Evolutionary conservation across 2,113 vertebrate genomes (phyloP), one percentile per base, ranked within the genome.

Genomic region (Monarcha castaneiventris): DNA sequence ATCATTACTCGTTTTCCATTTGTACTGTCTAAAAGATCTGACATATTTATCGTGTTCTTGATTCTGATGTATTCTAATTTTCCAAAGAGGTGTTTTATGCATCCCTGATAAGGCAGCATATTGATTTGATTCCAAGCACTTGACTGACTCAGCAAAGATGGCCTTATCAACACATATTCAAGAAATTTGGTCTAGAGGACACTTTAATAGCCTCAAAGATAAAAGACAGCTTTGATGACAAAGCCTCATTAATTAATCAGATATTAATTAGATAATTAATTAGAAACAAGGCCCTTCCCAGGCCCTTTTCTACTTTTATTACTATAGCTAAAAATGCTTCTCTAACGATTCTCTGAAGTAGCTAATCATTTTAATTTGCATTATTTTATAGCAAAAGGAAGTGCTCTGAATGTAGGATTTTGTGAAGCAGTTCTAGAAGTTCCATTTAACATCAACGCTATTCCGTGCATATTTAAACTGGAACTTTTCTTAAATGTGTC

Each of bases 181-280:
- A 93, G 73, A 94, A 95, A 91, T 87, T 84, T 63, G 12, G 64
- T 92, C 89, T 81, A 86, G 64, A 84, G 80, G 64, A 88, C 87
- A 87, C 25, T 90, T 91, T 94, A 94, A 92, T 56, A 91, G 56
- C 41, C 52, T 82, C 64, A 87, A 44, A 94, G 84, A 96, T 90
- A 96, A 89, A 96, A 96, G 77, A 41, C 56, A 94, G 22, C 73
- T 89, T 95, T 94, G 76, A 94, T 89, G 91, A 87, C 77, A 94
- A 95, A 90, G 52, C 12, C 44, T 95, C 87, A 91, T 96, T 95
- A 92, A 93, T 88, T 92, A 97, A 95, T 89, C 69, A 80, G 76
- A 86, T 94, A 95, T 90, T 92, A 97, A 96, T 93, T 90, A 94
- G 59, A 80, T 84, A 88, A 94, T 92, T 94, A 94, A 90, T 92